Evolutionary conservation across 2,888 invertebrate genomes (phyloP).

Genomic region (Eilema sororculum): DNA sequence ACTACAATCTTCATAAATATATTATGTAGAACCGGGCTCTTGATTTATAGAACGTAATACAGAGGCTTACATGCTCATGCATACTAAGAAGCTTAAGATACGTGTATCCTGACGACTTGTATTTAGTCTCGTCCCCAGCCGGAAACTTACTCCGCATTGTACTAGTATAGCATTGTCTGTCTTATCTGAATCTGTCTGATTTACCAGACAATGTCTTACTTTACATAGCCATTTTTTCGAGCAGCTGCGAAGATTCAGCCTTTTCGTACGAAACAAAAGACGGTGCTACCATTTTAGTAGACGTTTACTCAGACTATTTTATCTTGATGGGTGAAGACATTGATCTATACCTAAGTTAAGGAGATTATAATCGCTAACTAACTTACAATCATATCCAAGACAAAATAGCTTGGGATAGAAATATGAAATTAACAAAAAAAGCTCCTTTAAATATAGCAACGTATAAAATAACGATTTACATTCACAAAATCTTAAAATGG

Average conservation of each 20-base stretch:
- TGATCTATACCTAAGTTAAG: constrained; percentile 4
- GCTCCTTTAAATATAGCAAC: background rate
- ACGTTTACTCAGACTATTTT: constrained; percentile 18
- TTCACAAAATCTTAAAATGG: background rate
- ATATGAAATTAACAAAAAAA: background rate
- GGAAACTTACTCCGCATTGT: constrained; percentile 77
- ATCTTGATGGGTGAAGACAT: constrained; percentile 18
- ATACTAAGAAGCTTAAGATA: constrained; percentile 73
- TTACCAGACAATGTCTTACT: constrained; percentile 68
- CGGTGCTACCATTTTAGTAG: constrained; percentile 42
- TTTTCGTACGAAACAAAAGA: constrained; percentile 55
- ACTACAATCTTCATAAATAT: constrained; percentile 37
- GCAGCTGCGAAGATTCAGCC: constrained; percentile 46
- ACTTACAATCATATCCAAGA: background rate
- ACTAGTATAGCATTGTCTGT: constrained; percentile 73
- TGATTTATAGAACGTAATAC: constrained; percentile 61
- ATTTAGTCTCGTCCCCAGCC: constrained; percentile 74
- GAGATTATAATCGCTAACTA: background rate
- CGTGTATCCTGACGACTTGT: constrained; percentile 70
- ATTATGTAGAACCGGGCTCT: constrained; percentile 48
- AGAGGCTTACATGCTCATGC: constrained; percentile 64
- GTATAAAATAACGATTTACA: background rate
- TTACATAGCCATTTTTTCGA: constrained; percentile 57
- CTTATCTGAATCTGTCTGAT: constrained; percentile 73
- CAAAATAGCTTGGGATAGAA: background rate